Conservation (phyloP, 2,888 invertebrate species). For the Tromatobia lineatoria region DNA sequence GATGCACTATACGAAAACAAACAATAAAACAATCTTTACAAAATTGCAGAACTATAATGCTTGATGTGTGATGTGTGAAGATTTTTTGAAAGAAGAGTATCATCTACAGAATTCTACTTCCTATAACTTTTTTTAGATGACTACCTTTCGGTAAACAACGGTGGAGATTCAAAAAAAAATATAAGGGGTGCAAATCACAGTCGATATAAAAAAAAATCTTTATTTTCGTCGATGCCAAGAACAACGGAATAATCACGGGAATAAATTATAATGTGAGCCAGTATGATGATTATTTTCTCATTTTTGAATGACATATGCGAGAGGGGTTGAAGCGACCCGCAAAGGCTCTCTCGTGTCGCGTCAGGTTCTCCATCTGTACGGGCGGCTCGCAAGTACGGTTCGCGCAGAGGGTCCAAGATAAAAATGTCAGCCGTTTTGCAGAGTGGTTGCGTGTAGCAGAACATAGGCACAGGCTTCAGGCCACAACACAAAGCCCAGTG, state of each 20-base stretch:
- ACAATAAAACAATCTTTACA: no score
- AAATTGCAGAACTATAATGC: no score
- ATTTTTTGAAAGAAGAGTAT: no score
- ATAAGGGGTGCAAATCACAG: neutral
- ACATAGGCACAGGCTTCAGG: constrained; percentile 28
- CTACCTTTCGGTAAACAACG: no score
- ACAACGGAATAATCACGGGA: constrained; percentile 1
- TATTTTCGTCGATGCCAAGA: neutral
- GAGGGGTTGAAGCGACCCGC: constrained; percentile 15
- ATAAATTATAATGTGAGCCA: constrained; percentile 41
- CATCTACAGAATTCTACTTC: no score
- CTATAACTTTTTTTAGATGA: no score
- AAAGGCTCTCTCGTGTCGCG: constrained; percentile 45
- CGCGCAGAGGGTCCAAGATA: constrained; percentile 73
- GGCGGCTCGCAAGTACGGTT: neutral
- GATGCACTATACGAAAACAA: no score
- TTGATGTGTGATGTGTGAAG: no score
- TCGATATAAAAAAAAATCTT: neutral
- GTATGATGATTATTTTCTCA: neutral
- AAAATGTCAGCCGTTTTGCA: constrained; percentile 73
- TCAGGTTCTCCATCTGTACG: constrained; percentile 69
- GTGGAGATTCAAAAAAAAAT: neutral
- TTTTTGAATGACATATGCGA: constrained; percentile 56
- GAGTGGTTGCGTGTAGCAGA: constrained; percentile 19
- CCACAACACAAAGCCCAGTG: constrained; percentile 76